These are phyloP conservation scores for Sphinx pinastri DNA, from an alignment of 2,888 invertebrate species.

Conservation along the genomic window DNA sequence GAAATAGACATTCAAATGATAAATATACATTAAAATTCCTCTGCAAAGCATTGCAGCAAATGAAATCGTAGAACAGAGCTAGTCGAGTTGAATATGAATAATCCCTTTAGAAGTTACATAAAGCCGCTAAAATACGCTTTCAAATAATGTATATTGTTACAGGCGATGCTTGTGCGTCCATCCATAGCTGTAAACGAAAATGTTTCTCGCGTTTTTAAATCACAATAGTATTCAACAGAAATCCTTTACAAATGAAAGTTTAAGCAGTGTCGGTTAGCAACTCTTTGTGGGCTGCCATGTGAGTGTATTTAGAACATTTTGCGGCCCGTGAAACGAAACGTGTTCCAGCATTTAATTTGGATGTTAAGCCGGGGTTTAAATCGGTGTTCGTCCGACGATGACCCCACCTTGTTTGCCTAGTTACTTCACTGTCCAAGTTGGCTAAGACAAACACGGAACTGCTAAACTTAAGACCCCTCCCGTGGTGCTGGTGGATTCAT, in stretches of 20 bases:
- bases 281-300: conserved; percentile 40
- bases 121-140: background rate
- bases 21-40: background rate
- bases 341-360: conserved; percentile 69
- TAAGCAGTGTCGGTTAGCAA: conserved; percentile 41
- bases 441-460: conserved; percentile 76
- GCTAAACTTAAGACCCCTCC: conserved; percentile 61
- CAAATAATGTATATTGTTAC: background rate
- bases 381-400: conserved; percentile 43
- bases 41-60: background rate
- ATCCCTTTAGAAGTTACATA: background rate
- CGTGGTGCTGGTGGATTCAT: conserved; percentile 49
- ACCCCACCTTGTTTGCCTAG: conserved; percentile 69
- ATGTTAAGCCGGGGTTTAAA: conserved; percentile 60
- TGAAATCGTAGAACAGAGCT: background rate
- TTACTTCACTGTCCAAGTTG: conserved; percentile 74
- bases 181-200: conserved; percentile 30
- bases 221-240: conserved; percentile 42
- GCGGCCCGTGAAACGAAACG: conserved; percentile 48
- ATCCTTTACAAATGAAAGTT: conserved; percentile 40
- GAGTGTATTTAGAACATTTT: conserved; percentile 40
- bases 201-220: conserved; percentile 37
- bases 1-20: too few relatives aligned
- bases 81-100: background rate
- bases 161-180: conserved; percentile 19